Conservation (phyloP, 2,113 vertebrate species). For the Halcyon malimbica region DNA sequence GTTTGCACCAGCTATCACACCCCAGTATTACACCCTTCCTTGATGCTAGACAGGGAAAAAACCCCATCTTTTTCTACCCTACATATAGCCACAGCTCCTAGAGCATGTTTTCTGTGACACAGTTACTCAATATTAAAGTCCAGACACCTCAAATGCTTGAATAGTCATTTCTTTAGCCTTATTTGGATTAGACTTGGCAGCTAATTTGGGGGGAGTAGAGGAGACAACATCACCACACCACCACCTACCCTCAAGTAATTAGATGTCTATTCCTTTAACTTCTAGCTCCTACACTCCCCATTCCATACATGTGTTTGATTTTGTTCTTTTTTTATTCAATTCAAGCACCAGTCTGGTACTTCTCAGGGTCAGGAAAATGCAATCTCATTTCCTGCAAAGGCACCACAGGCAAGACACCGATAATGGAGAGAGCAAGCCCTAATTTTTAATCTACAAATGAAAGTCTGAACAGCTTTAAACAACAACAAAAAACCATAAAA, state of each 20-base stretch:
- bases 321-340: not conserved
- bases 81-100: not conserved
- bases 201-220: not conserved
- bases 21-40: not conserved
- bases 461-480: not conserved
- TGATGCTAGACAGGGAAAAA: not conserved
- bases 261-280: not conserved
- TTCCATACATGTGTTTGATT: not conserved
- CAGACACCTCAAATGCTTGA: not conserved
- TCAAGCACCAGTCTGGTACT: not conserved
- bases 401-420: not conserved
- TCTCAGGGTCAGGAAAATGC: not conserved
- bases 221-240: not conserved
- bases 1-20: not conserved
- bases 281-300: not conserved
- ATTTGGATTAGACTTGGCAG: not conserved
- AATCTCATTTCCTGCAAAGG: not conserved
- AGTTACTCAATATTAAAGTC: not conserved
- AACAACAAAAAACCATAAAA: not conserved
- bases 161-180: not conserved
- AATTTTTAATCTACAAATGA: not conserved
- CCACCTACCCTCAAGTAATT: not conserved
- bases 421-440: not conserved
- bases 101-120: not conserved
- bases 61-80: not conserved